phyloP scores from a whole-genome alignment of 2,888 invertebrate genomes.

The Lithophane socia region DNA sequence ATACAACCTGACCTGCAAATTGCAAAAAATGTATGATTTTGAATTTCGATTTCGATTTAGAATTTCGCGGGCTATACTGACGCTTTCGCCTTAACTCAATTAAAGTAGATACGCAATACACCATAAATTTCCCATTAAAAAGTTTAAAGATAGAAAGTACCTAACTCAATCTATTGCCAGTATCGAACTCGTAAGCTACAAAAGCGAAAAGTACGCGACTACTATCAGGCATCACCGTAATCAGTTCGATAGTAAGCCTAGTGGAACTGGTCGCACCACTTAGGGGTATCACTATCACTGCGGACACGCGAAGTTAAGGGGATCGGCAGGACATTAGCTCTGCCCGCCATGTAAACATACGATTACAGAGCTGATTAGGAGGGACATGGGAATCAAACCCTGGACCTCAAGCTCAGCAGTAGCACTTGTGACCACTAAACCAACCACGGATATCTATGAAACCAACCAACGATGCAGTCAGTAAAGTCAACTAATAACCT shows the following conservation, averaged over 20 bases:
- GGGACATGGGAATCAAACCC: neutral
- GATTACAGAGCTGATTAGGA: conserved; percentile 42
- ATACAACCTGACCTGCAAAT: no score
- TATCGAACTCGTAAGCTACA: conserved; percentile 1
- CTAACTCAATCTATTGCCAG: neutral
- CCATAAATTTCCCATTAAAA: neutral
- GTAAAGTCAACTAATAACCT: no score
- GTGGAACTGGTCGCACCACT: conserved; percentile 55
- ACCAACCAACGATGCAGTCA: no score
- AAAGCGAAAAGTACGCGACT: conserved; percentile 29
- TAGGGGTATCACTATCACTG: conserved; percentile 55
- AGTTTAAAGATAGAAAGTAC: neutral
- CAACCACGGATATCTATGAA: no score
- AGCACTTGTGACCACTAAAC: no score
- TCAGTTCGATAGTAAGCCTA: conserved; percentile 39
- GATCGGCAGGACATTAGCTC: conserved; percentile 40
- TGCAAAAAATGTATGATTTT: no score
- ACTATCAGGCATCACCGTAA: conserved; percentile 55
- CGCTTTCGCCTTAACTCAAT: no score
- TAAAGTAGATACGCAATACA: neutral
- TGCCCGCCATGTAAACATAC: conserved; percentile 50
- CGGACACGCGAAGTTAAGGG: conserved; percentile 47
- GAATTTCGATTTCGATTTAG: no score
- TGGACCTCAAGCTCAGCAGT: no score
- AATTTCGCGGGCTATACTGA: no score